phyloP scores from a whole-genome alignment of 2,797 vertebrate genomes.

The Sandelia bainsii region DNA sequence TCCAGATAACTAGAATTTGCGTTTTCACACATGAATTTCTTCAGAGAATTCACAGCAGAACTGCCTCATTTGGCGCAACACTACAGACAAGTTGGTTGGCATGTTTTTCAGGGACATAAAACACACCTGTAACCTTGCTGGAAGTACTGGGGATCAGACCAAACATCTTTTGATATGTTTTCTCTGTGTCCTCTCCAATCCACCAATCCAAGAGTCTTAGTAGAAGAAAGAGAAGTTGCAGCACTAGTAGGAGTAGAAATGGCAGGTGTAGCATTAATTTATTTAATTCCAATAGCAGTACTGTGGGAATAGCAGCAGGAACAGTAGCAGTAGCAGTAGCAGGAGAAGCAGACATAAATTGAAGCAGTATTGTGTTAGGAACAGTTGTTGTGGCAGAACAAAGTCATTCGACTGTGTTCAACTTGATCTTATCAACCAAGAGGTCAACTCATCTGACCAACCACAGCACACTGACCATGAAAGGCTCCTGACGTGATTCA shows the following conservation, averaged over 20 bases:
- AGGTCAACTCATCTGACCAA: conserved; percentile 50
- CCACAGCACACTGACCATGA: conserved; percentile 13
- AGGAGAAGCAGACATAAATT: neutral
- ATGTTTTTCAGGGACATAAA: neutral
- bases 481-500: conserved; percentile 56
- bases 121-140: neutral
- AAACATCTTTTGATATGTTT: conserved; percentile 5
- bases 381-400: neutral
- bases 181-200: neutral
- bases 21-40: neutral
- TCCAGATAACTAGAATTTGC: neutral
- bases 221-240: neutral
- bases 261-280: conserved; percentile 10
- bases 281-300: conserved; percentile 12
- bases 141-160: conserved; percentile 1
- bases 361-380: neutral
- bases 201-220: conserved; percentile 6
- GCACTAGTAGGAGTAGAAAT: conserved; percentile 22
- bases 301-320: neutral
- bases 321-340: neutral
- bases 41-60: neutral
- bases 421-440: conserved; percentile 43
- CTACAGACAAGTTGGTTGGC: neutral
- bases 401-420: neutral
- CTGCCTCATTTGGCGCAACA: neutral